Conservation (phyloP, 2,888 invertebrate genomes). For the Cantharis flavilabris region DNA sequence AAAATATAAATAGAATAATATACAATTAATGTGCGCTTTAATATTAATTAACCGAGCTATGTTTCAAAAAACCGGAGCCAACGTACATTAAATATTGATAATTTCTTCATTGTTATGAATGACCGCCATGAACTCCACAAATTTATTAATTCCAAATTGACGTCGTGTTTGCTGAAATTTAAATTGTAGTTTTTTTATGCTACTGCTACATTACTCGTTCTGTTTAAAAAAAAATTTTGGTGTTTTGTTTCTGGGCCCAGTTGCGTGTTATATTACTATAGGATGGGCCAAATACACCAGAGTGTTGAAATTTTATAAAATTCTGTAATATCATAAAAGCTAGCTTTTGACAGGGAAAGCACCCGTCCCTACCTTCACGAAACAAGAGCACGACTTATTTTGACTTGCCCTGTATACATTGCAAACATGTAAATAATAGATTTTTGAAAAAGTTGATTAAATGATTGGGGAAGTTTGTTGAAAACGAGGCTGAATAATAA, state of each 20-base stretch:
- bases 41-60: neutral
- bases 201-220: too few species aligned
- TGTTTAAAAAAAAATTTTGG: too few species aligned
- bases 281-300: too few species aligned
- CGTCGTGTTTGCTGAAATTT: neutral
- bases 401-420: too few species aligned
- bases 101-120: neutral
- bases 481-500: neutral
- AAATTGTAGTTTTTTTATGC: neutral
- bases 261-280: too few species aligned
- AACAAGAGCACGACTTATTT: too few species aligned
- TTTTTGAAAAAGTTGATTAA: neutral
- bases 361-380: neutral
- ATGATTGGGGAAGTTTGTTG: neutral
- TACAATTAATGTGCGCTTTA: neutral
- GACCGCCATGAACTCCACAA: neutral
- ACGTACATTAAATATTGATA: neutral
- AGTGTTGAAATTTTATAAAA: too few species aligned
- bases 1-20: neutral
- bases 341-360: too few species aligned
- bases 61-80: neutral
- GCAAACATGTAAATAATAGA: neutral
- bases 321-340: too few species aligned
- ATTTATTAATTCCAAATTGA: neutral
- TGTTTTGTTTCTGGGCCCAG: too few species aligned